Percentiles rank a stretch among this genome's conserved stretches.
Conservation (phyloP, 2,888 invertebrate genomes). For the Blastobasis adustella region DNA sequence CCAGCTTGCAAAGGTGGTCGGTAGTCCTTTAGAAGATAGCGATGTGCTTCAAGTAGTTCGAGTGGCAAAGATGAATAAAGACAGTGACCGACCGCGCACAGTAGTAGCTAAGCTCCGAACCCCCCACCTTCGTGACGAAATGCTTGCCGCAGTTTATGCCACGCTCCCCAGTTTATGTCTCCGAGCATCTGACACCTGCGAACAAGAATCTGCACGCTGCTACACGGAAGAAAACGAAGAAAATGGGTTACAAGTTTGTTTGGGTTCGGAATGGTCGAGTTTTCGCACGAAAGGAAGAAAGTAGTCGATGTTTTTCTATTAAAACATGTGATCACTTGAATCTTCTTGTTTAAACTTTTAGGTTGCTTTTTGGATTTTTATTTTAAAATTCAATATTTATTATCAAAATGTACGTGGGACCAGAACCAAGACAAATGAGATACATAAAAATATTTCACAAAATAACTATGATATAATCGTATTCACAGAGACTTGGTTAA, state of each 20-base stretch:
- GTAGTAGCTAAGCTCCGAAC: slow-evolving; percentile 13
- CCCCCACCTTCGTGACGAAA: slow-evolving; percentile 9
- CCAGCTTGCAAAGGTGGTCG: slow-evolving; percentile 3
- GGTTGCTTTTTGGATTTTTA: too few species aligned
- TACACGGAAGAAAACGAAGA: slow-evolving; percentile 3
- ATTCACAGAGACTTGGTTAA: too few species aligned
- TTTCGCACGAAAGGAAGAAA: slow-evolving; percentile 5
- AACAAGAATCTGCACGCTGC: slow-evolving; percentile 16
- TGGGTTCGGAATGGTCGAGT: slow-evolving; percentile 21
- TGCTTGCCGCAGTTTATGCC: slow-evolving; percentile 13
- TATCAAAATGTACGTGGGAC: too few species aligned
- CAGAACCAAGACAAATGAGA: too few species aligned
- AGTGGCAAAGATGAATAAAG: slow-evolving; percentile 13
- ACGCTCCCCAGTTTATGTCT: slow-evolving; percentile 13
- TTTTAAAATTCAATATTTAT: too few species aligned
- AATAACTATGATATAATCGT: too few species aligned
- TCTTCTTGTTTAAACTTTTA: not conserved
- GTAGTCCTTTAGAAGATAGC: slow-evolving; percentile 1
- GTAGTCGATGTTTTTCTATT: slow-evolving; percentile 23
- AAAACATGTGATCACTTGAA: not conserved
- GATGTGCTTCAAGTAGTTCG: slow-evolving; percentile 11
- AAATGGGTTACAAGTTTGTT: not conserved
- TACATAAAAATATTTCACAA: too few species aligned
- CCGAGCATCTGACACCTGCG: slow-evolving; percentile 16
- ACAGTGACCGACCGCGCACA: slow-evolving; percentile 10